phyloP scores from a whole-genome alignment of 2,797 vertebrate species.

The Kryptopterus vitreolus region DNA sequence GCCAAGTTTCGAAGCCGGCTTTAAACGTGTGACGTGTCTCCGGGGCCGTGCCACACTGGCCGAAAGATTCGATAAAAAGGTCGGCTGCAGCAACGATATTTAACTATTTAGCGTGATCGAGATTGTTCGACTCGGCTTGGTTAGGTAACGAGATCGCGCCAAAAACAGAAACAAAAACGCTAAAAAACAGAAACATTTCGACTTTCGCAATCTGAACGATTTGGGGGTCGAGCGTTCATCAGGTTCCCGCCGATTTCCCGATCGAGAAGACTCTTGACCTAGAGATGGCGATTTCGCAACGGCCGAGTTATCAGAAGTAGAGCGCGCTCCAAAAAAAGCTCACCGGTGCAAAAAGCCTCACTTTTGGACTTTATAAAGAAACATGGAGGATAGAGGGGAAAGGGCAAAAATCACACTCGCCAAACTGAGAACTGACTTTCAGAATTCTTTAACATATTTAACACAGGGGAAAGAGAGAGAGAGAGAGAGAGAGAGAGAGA shows the following conservation, averaged over 20 bases:
- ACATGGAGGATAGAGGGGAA: constrained; percentile 9
- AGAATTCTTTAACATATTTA: neutral
- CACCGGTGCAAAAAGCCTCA: neutral
- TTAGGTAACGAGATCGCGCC: too few species aligned
- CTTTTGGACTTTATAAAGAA: constrained; percentile 7
- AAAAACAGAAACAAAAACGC: neutral
- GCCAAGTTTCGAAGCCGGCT: constrained; percentile 12
- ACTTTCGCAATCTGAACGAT: neutral
- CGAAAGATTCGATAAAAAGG: neutral
- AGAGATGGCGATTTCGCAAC: constrained; percentile 15
- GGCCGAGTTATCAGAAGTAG: neutral
- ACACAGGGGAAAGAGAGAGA: neutral
- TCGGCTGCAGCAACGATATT: neutral
- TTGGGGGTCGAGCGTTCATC: neutral
- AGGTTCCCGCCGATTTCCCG: neutral
- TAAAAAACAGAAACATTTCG: neutral
- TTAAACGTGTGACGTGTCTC: neutral
- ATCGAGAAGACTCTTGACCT: constrained; percentile 28
- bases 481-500: neutral
- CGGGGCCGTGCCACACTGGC: neutral
- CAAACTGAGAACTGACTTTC: neutral
- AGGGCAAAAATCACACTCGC: neutral
- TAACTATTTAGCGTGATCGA: neutral
- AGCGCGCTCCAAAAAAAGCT: neutral
- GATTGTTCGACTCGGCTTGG: neutral